A percentile compares a stretch with the other conserved stretches of the same genome.
phyloP scores from a whole-genome alignment of 1,140 invertebrate species.

The Plodia interpunctella region DNA sequence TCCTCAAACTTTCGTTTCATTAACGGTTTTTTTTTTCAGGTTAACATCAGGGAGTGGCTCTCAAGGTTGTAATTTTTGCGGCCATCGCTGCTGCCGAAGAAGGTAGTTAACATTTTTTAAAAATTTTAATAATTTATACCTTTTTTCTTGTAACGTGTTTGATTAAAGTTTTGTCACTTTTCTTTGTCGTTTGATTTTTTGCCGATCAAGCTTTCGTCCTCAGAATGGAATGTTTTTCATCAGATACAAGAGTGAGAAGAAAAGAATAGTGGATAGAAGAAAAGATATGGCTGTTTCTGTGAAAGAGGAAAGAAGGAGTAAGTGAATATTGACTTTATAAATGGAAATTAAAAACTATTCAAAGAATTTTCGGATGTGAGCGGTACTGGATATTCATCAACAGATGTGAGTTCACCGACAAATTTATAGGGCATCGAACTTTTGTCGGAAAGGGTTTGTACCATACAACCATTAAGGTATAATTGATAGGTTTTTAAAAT shows the following conservation, averaged over 20 bases:
- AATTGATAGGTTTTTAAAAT: too few species aligned
- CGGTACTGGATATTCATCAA: too few species aligned
- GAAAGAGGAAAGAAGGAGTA: neutral
- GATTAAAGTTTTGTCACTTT: conserved; percentile 20
- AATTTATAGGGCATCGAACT: too few species aligned
- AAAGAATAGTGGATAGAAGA: neutral
- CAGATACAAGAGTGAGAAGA: conserved; percentile 10
- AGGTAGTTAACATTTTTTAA: conserved; percentile 34
- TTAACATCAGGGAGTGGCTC: conserved; percentile 13
- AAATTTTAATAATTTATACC: conserved; percentile 11
- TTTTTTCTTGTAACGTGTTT: conserved; percentile 11
- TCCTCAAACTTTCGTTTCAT: conserved; percentile 22
- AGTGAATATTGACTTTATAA: neutral
- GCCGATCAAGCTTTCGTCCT: neutral
- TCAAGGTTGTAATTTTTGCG: conserved; percentile 37
- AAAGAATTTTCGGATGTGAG: too few species aligned
- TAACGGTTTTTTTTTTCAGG: neutral
- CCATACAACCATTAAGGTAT: too few species aligned
- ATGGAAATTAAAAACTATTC: too few species aligned
- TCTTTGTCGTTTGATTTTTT: neutral
- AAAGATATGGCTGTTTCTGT: neutral
- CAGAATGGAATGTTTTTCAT: conserved; percentile 3
- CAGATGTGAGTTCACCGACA: too few species aligned
- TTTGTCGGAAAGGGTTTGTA: too few species aligned
- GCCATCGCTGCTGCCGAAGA: conserved; percentile 48